Percentiles rank a stretch among this genome's conserved stretches.
These are phyloP conservation scores for Lysandra coridon DNA, from an alignment of 2,888 invertebrate genomes.

Conservation along the genomic window DNA sequence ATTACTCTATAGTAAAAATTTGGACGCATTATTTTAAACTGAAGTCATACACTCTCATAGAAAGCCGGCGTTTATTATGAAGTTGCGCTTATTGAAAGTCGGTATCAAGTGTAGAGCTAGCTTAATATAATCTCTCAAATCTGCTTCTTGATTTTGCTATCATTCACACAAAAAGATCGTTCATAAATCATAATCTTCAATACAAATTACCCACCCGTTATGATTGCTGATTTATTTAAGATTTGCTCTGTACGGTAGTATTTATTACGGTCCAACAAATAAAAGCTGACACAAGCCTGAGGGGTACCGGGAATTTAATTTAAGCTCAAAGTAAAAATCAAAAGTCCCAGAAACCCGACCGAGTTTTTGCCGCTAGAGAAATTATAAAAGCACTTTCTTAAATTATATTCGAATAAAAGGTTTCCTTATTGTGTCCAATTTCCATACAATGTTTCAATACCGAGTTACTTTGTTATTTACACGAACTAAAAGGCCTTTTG, in stretches of 20 bases:
- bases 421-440: background rate
- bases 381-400: slow-evolving; percentile 12
- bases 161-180: background rate
- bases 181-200: background rate
- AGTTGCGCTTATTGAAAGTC: no score
- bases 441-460: background rate
- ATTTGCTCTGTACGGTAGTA: background rate
- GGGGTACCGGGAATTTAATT: slow-evolving; percentile 23
- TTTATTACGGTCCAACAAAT: background rate
- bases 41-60: no score
- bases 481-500: background rate
- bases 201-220: background rate
- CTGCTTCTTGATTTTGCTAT: no score
- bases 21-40: no score
- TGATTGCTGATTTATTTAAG: background rate
- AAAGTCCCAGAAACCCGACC: slow-evolving; percentile 5
- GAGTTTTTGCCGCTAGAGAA: slow-evolving; percentile 16
- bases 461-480: background rate
- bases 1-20: no score
- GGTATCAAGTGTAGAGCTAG: no score
- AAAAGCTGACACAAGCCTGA: slow-evolving; percentile 1
- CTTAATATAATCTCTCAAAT: no score
- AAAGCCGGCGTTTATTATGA: no score
- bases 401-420: slow-evolving; percentile 6
- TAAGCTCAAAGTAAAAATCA: slow-evolving; percentile 20